Base-by-base conservation (phyloP, 2,113 vertebrate species). In the Plecotus auritus region DNA sequence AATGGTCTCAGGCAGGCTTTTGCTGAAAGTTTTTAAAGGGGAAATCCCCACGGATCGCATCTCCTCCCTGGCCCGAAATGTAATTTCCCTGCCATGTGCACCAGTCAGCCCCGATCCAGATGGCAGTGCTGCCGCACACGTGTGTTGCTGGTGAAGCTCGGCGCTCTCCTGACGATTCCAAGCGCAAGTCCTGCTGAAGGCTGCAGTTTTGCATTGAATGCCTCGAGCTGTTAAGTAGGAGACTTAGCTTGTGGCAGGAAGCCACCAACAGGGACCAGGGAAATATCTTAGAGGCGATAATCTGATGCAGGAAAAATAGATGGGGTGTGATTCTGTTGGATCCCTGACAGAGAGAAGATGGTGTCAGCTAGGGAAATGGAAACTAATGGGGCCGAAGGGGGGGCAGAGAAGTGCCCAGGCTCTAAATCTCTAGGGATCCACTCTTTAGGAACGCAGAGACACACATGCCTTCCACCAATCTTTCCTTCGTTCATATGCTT, bases 1-100 rank as follows among this genome's bases (percentile, higher is more conserved):
- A 97, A 97, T 96, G 69, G 85, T 93, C 94, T 95, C 93, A 59
- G 86, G 83, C 85, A 94, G 78, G 78, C 88, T 69, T 84, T 67
- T 42, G 70, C 93, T 90, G 28, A 66, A 77, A 28, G n/a, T 89
- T 92, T 97, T 96, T 94, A 86, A 88, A 95, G 56, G 69, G 92
- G 76, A 85, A 95, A 95, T 82, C 78, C 90, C 64, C 59, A 42
- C 49, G 16, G 20, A 80, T 93, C 69, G 16, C 74, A 37, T 42
- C 70, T 42, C 40, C 66, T 92, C 47, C 6, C 54, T 88, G 80
- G 78, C 74, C 90, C 76, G 20, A 64, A 77, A 74, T 93, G 17
- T 74, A 30, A 9, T 95, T 85, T 92, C 35, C 70, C 70, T 78
- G 72, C 93, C 70, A 6, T 6, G 0, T 56, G 37, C 28, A 37